Evolutionary conservation across 2,888 invertebrate genomes (phyloP), one percentile per base, ranked within the genome.

Genomic region (Catocala sponsa): DNA sequence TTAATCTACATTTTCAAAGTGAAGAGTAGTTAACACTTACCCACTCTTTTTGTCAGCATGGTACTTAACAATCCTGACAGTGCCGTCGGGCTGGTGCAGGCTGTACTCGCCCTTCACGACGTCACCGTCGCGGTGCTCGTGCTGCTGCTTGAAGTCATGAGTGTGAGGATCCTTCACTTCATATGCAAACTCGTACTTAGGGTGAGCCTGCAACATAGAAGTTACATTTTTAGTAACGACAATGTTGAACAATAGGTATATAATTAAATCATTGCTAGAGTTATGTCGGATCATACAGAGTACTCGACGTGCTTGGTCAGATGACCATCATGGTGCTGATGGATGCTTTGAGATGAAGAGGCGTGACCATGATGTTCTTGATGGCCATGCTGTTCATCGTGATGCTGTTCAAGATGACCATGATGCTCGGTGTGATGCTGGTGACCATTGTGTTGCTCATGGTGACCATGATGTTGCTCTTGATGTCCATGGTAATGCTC

Each of bases 151-250:
- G 76, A 86, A 80, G 83, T 95, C 95, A 12, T 91, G 91, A 53
- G 95, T 95, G 78, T 93, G 91, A 10, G 86, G 86, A 72, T 94
- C 94, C 57, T 88, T 81, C 35, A 95, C 94, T 56, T 91, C 89
- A 75, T 95, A 94, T 70, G 86, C 88, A 79, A 91, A 93, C 54
- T 84, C 83, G 64, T 86, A 86, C 55, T 86, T 85, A 0, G 86
- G 85, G 56, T 83, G 76, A 2, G 81, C 71, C 87, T 87, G 72
- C 15, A 35, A 35, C 15, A 15, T 15, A 15, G 15, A 15, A 15
- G 15, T 1, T 15, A 15, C 15, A 15, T 15, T 15, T 15, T 15
- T 15, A 15, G 15, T 2, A 15, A 15, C 15, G 15, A 15, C 15
- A 15, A 2, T 25, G 25, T 25, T 25, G 25, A 25, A 15, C 15